Percentiles rank a stretch among this genome's conserved stretches.
These are phyloP conservation scores for Orbicella faveolata DNA, from an alignment of 64 coral and sea anemone species.

Conservation along the genomic window DNA sequence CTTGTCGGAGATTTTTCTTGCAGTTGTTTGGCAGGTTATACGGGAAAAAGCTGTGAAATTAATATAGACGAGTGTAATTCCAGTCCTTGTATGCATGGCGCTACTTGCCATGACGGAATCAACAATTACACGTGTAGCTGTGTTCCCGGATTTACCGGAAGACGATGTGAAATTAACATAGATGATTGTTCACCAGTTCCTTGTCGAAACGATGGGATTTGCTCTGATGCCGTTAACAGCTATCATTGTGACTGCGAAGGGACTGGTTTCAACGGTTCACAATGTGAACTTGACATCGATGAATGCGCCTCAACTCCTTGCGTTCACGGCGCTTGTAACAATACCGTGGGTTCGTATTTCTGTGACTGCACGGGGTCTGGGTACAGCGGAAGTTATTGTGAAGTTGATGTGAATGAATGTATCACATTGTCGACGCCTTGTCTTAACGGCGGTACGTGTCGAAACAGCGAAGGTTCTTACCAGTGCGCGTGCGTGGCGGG, in stretches of 20 bases:
- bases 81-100: slow-evolving; percentile 40
- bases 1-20: slow-evolving; percentile 37
- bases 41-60: slow-evolving; percentile 15
- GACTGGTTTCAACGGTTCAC: slow-evolving; percentile 68
- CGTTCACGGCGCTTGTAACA: slow-evolving; percentile 65
- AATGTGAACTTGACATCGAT: slow-evolving; percentile 72
- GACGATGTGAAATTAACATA: slow-evolving; percentile 70
- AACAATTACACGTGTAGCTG: slow-evolving; percentile 70
- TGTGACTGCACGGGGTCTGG: slow-evolving; percentile 76
- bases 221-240: slow-evolving; percentile 62
- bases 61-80: slow-evolving; percentile 74
- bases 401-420: slow-evolving; percentile 76
- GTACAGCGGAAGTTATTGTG: slow-evolving; percentile 60
- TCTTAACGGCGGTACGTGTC: slow-evolving; percentile 61
- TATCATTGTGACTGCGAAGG: slow-evolving; percentile 65
- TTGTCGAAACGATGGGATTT: slow-evolving; percentile 70
- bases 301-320: slow-evolving; percentile 73
- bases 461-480: slow-evolving; percentile 40
- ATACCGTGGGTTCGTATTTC: slow-evolving; percentile 57
- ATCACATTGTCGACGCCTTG: slow-evolving; percentile 17
- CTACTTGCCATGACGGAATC: slow-evolving; percentile 30
- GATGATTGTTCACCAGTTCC: slow-evolving; percentile 76
- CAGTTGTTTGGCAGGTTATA: slow-evolving; percentile 31
- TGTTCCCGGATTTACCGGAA: slow-evolving; percentile 65
- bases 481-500: slow-evolving; percentile 35